Evolutionary conservation across 2,888 invertebrate genomes (phyloP), one percentile per base, ranked within the genome.

Genomic region (Andrena bicolor): DNA sequence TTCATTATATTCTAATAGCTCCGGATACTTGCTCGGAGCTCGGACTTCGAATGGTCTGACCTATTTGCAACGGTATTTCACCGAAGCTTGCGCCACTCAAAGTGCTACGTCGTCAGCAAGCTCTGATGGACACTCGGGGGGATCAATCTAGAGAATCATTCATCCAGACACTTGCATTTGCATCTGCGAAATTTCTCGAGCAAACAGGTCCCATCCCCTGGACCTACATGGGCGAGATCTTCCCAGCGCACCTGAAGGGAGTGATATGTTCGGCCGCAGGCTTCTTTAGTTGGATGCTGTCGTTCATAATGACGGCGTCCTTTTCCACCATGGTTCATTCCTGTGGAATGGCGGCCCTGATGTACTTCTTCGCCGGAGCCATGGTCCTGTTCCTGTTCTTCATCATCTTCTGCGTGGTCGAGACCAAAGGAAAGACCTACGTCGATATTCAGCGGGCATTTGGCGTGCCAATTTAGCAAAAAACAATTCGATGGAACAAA

Each of bases 301-400:
- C 94, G 1, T 94, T 94, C 86, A 32, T 91, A 2, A 92, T 94
- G 41, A 93, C 94, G 2, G 93, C 94, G 6, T 87, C 94, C 0
- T 96, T 95, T 58, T 93, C 94, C 65, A 93, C 94, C 2, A 88
- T 95, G 30, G 88, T 91, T 13, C 82, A 87, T 1, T 70, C 76
- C 0, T 65, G 94, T 30, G 93, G 93, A 10, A 87, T 89, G 1
- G 92, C 93, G 48, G 93, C 93, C 20, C 94, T 95, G 2, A 95
- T 96, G 87, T 95, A 94, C 92, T 85, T 95, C 58, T 96, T 95
- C 91, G 94, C 94, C 7, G 84, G 87, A 0, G 93, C 95, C 60
- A 95, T 95, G 87, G 80, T 93, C 3, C 5, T 95, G 10, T 94
- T 94, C 56, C 90, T 94, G 4, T 76, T 94, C 32, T 96, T 95